Evolutionary conservation across 2,797 vertebrate species (phyloP).

Genomic region (Gambusia yucatana): DNA sequence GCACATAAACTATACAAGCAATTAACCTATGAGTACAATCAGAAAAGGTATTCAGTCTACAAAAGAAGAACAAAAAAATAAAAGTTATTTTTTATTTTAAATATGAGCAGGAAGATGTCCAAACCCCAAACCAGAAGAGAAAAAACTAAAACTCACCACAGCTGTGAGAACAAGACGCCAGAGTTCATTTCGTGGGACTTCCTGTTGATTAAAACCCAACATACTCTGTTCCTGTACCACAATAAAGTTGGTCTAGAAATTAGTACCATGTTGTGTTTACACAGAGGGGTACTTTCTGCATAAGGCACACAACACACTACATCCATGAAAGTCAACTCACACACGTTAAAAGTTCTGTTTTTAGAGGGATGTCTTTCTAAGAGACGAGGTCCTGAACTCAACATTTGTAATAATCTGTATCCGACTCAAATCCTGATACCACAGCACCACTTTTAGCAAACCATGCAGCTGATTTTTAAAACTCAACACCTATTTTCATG

Average conservation of each 20-base stretch:
- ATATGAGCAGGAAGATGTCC: conserved; percentile 35
- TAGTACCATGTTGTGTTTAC: conserved; percentile 43
- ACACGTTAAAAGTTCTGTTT: conserved; percentile 6
- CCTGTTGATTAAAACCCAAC: conserved; percentile 19
- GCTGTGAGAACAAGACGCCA: conserved; percentile 21
- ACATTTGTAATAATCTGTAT: background rate
- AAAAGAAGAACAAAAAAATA: conserved; percentile 12
- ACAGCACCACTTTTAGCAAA: background rate
- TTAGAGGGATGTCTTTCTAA: background rate
- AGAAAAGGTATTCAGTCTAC: conserved; percentile 40
- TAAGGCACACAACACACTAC: conserved; percentile 68
- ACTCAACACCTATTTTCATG: background rate
- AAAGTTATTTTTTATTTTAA: conserved; percentile 27
- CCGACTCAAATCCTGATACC: background rate
- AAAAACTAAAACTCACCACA: conserved; percentile 12
- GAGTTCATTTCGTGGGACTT: conserved; percentile 34
- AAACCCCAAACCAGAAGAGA: conserved; percentile 32
- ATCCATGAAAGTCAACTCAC: conserved; percentile 29
- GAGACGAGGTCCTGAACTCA: background rate
- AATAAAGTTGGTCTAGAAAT: conserved; percentile 32
- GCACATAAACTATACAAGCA: conserved; percentile 41
- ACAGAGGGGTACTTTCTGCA: conserved; percentile 40
- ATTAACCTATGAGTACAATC: conserved; percentile 41
- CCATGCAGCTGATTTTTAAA: background rate
- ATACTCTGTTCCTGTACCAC: conserved; percentile 4